phyloP scores from a whole-genome alignment of 1,140 invertebrate genomes.

The Drosophila tropicalis region DNA sequence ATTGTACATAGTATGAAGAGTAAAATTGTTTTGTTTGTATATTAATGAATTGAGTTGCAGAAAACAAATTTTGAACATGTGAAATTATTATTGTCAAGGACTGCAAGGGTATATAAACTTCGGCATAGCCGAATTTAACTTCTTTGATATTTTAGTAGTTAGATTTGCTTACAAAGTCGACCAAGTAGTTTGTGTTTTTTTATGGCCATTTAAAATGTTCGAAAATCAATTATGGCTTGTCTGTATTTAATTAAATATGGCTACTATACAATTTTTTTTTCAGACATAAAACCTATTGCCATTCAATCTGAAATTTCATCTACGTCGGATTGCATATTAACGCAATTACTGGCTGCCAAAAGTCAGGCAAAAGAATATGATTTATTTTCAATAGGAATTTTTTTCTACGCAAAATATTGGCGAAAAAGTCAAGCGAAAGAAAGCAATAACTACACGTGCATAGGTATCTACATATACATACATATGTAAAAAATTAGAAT shows the following conservation, averaged over 20 bases:
- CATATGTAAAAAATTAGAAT: background rate
- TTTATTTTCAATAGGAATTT: constrained; percentile 38
- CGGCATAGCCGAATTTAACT: too few species aligned
- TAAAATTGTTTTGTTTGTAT: too few species aligned
- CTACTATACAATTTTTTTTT: constrained; percentile 35
- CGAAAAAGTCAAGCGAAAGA: constrained; percentile 19
- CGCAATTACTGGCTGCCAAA: constrained; percentile 38
- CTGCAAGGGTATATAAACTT: too few species aligned
- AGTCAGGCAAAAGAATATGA: constrained; percentile 34
- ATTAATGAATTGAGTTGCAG: too few species aligned
- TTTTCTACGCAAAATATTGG: constrained; percentile 7
- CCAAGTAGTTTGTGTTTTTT: too few species aligned
- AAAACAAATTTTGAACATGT: too few species aligned
- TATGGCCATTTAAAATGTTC: constrained; percentile 2
- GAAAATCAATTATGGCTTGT: constrained; percentile 53
- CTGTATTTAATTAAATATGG: constrained; percentile 56
- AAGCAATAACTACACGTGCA: background rate
- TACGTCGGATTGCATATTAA: constrained; percentile 37
- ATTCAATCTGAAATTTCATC: constrained; percentile 1
- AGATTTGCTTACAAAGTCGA: constrained; percentile 50
- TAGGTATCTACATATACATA: background rate
- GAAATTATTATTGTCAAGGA: too few species aligned
- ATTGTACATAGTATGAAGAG: too few species aligned
- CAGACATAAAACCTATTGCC: background rate
- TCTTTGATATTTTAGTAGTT: too few species aligned